Base-by-base conservation (phyloP, 2,113 vertebrate species). In the Phyllostomus hastatus region DNA sequence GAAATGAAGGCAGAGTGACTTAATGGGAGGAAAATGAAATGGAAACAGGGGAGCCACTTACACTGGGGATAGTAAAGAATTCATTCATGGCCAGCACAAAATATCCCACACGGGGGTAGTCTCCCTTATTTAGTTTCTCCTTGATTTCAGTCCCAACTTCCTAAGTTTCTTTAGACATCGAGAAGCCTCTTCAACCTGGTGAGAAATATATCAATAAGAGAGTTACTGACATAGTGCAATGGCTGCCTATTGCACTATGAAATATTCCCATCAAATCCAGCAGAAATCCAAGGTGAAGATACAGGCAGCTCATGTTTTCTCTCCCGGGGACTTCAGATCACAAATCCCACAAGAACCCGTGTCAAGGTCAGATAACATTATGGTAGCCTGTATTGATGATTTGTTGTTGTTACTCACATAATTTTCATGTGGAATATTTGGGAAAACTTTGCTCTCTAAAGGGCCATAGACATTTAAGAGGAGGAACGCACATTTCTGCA, bases 401-500 rank as follows among this genome's bases (percentile, higher is more conserved):
- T 92, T 20, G 33, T 54, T 33, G 6, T 24, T 48, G 2, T 79
- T 96, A 97, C 96, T 97, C 81, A 96, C 94, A 12, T 90, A 78
- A 59, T 82, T 82, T 61, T 91, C 91, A 67, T 72, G 26, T 5
- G 96, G 97, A 72, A 96, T 94, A 54, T 54, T 78, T 17, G 41
- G 20, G 64, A 97, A 97, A 87, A 95, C 75, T n/a, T 67, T 76
- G 22, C 88, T 92, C 76, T 97, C 92, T 4, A 78, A 59, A 90
- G 50, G 89, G 70, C 66, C 88, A 10, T 96, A 97, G 90, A 91
- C 59, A 28, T 54, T 96, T 72, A 96, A 48, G 57, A 97, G 95
- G 33, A 97, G 28, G 73, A 92, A 85, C 5, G 88, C 97, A 88
- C 97, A 97, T 92, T 92, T 97, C 97, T 97, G 88, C 70, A 95